Percentiles rank a stretch among this genome's conserved stretches.
phyloP scores from a whole-genome alignment of 2,113 vertebrate genomes.

The Clupea harengus region DNA sequence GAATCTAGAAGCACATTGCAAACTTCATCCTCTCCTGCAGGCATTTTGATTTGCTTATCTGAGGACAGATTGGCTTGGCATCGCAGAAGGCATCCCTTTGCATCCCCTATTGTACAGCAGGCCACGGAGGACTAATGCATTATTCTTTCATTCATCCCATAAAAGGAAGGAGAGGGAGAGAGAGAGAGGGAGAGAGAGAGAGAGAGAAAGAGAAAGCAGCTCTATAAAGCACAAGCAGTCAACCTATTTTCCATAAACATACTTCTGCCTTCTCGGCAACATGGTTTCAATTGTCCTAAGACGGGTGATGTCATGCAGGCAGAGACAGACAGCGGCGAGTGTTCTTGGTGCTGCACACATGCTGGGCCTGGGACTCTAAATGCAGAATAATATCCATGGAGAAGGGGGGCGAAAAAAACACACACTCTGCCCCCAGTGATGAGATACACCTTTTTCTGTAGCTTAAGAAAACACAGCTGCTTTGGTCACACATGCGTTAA shows the following conservation, averaged over 20 bases:
- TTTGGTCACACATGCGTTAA: slow-evolving; percentile 9
- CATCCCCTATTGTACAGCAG: neutral
- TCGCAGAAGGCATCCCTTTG: neutral
- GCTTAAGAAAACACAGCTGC: slow-evolving; percentile 17
- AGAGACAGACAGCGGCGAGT: slow-evolving; percentile 27
- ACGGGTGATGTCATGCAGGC: slow-evolving; percentile 50
- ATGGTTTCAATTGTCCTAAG: slow-evolving; percentile 53
- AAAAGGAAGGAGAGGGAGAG: neutral
- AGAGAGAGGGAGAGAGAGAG: neutral
- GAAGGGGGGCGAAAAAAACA: neutral
- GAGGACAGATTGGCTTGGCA: neutral
- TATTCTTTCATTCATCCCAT: neutral
- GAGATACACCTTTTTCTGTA: slow-evolving; percentile 5
- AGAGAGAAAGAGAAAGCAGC: neutral
- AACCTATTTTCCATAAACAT: slow-evolving; percentile 29
- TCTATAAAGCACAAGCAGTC: neutral
- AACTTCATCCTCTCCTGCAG: neutral
- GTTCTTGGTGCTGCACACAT: neutral
- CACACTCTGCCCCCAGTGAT: neutral
- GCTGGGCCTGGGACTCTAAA: neutral
- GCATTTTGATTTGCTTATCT: neutral
- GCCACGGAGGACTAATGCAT: slow-evolving; percentile 10
- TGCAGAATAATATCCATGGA: neutral
- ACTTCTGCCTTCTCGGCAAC: slow-evolving; percentile 32
- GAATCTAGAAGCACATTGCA: neutral